These are phyloP conservation scores for Acromyrmex heyeri DNA, from an alignment of 1,140 invertebrate genomes.

Conservation along the genomic window DNA sequence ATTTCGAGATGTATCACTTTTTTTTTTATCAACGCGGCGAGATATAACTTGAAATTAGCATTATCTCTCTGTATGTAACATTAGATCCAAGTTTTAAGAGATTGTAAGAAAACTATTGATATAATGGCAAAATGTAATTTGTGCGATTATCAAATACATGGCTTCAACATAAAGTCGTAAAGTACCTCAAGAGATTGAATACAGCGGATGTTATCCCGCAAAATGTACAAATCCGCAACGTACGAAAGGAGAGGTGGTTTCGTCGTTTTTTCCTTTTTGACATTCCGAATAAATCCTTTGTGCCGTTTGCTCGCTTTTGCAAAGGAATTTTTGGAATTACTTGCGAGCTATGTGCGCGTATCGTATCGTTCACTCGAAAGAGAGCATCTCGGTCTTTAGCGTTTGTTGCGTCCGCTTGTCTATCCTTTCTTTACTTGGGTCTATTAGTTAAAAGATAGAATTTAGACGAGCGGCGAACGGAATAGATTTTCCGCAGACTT, in stretches of 20 bases:
- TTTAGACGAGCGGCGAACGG: conserved; percentile 13
- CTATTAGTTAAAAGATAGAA: conserved; percentile 39
- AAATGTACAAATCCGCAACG: conserved; percentile 36
- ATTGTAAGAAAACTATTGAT: background rate
- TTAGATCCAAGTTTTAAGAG: background rate
- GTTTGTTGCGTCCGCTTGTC: background rate
- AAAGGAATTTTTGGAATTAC: conserved; percentile 50
- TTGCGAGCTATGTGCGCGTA: conserved; percentile 38
- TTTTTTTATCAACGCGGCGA: too few relatives aligned
- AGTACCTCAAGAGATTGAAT: conserved; percentile 37
- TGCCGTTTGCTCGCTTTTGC: conserved; percentile 8
- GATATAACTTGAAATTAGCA: background rate
- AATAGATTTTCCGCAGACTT: conserved; percentile 36
- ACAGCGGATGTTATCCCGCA: conserved; percentile 31
- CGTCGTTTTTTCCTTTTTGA: conserved; percentile 15
- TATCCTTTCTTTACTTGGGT: background rate
- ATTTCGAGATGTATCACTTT: too few relatives aligned
- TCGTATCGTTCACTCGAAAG: conserved; percentile 26
- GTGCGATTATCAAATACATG: background rate
- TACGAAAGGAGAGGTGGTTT: background rate
- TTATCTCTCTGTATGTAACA: background rate
- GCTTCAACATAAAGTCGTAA: background rate
- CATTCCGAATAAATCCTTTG: conserved; percentile 59
- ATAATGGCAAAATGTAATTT: conserved; percentile 5
- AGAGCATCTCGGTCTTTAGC: conserved; percentile 27